A percentile compares a stretch with the other conserved stretches of the same genome.
Evolutionary conservation across 2,113 vertebrate species (phyloP).

Genomic region (Malurus alboscapulatus): DNA sequence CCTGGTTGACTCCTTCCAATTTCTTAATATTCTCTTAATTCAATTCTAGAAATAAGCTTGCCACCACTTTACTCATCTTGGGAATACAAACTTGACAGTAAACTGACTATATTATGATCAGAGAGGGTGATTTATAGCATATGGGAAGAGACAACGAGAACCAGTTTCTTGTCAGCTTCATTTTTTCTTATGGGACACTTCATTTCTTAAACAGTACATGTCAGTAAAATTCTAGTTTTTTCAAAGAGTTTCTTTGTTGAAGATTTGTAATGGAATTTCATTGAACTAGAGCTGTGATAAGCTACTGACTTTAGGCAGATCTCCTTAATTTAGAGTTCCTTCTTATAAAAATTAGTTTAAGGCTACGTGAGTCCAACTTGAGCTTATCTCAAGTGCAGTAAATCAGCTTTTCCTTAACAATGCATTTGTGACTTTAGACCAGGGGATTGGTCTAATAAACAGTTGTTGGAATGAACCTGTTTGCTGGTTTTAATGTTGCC

Average conservation of each 20-base stretch:
- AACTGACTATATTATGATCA: background rate
- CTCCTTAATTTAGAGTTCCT: background rate
- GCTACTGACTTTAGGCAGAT: background rate
- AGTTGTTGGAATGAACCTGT: background rate
- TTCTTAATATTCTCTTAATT: background rate
- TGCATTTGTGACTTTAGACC: background rate
- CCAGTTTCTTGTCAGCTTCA: background rate
- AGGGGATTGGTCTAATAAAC: background rate
- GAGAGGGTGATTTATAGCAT: background rate
- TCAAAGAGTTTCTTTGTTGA: background rate
- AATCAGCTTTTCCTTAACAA: background rate
- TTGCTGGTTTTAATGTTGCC: background rate
- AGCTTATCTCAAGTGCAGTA: background rate
- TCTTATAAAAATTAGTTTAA: background rate
- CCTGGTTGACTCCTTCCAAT: background rate
- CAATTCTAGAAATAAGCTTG: background rate
- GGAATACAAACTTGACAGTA: background rate
- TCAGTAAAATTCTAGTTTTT: background rate
- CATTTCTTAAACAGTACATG: background rate
- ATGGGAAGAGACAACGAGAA: background rate
- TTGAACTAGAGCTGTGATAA: background rate
- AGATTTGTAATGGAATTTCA: background rate
- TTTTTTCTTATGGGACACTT: background rate
- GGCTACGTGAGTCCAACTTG: rapidly evolving
- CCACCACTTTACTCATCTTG: background rate